Conservation (phyloP, 2,888 invertebrate species). For the Spisula solida region DNA sequence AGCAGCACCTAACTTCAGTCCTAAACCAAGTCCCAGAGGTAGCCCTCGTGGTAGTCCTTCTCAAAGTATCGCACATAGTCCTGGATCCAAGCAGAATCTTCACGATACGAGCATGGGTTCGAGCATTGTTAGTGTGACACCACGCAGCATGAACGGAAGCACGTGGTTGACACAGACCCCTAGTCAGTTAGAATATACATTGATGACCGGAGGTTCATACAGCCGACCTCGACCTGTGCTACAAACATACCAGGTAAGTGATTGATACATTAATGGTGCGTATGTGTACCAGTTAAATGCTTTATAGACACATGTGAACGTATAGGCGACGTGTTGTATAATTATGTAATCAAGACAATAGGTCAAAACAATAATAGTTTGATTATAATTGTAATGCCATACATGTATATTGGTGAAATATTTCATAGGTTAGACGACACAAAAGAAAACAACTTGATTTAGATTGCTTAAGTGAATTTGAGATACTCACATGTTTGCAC, state of each 20-base stretch:
- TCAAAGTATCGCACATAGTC: slow-evolving; percentile 49
- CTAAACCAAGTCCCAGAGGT: slow-evolving; percentile 71
- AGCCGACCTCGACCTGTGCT: slow-evolving; percentile 80
- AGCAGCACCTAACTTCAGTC: slow-evolving; percentile 71
- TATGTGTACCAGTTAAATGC: not conserved
- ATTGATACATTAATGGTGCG: not conserved
- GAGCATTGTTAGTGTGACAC: slow-evolving; percentile 80
- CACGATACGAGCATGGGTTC: slow-evolving; percentile 75
- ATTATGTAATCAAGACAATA: no score
- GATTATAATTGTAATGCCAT: no score
- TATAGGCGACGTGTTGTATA: no score
- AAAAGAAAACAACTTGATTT: no score
- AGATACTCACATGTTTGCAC: no score
- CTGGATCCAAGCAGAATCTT: slow-evolving; percentile 58
- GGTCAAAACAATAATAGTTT: no score
- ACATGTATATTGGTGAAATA: no score
- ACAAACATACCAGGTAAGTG: slow-evolving; percentile 78
- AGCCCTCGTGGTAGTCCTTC: slow-evolving; percentile 60
- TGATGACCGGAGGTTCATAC: slow-evolving; percentile 72
- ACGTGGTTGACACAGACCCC: slow-evolving; percentile 71
- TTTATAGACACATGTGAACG: no score
- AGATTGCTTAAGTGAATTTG: no score
- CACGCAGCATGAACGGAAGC: slow-evolving; percentile 77
- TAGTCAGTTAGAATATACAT: slow-evolving; percentile 69
- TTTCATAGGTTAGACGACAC: no score